Conservation (phyloP, 2,797 vertebrate species). For the Hafferia zeledoni region DNA sequence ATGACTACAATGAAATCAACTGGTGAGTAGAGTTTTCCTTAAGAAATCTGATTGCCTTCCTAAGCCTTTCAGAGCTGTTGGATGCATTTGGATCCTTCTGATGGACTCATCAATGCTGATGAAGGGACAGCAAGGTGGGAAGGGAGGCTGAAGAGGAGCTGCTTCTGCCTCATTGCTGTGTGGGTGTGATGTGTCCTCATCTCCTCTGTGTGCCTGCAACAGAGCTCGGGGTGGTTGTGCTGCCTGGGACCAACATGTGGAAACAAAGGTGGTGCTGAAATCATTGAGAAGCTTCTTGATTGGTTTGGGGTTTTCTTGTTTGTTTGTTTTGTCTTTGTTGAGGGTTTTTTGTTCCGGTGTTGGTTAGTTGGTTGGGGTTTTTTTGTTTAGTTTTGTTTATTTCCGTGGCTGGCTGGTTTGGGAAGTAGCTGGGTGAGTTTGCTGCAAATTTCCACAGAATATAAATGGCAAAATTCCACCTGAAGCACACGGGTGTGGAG, state of each 20-base stretch:
- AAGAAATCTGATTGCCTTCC: accelerated
- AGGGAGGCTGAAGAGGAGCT: not conserved
- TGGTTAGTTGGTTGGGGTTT: not conserved
- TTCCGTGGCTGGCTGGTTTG: not conserved
- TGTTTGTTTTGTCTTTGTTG: not conserved
- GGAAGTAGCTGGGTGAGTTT: not conserved
- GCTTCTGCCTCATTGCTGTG: accelerated
- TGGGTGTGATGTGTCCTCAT: accelerated
- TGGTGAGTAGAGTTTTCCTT: conserved; percentile 81
- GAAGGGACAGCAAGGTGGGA: not conserved
- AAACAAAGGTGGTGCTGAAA: not conserved
- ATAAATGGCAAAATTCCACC: not conserved
- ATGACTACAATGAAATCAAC: conserved; percentile 98
- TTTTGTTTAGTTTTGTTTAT: not conserved
- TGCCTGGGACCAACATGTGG: not conserved
- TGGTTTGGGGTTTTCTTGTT: not conserved
- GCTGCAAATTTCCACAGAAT: not conserved
- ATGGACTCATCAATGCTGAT: not conserved
- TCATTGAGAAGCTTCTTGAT: not conserved
- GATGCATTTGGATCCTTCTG: not conserved
- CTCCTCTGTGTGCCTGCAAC: accelerated
- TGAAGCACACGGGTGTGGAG: not conserved
- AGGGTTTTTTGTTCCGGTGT: not conserved
- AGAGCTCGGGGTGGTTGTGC: not conserved
- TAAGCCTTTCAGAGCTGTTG: not conserved